These are phyloP conservation scores for Heteronetta atricapilla DNA, from an alignment of 2,113 vertebrate species.

Conservation along the genomic window DNA sequence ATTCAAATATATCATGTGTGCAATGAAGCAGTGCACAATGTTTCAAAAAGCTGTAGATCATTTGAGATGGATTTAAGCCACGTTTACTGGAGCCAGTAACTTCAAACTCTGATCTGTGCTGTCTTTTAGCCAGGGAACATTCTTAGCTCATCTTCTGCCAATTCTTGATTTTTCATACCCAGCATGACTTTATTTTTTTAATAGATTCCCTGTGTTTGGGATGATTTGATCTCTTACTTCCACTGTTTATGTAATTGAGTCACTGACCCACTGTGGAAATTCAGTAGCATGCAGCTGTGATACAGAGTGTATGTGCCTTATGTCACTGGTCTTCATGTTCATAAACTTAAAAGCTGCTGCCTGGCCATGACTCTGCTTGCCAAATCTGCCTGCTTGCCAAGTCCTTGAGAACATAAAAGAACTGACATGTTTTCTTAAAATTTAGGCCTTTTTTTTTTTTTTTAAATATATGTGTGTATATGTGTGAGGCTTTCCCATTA, in stretches of 20 bases:
- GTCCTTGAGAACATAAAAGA: background rate
- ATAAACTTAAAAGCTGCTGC: slow-evolving; percentile 39
- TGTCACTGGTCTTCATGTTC: slow-evolving; percentile 43
- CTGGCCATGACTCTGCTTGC: background rate
- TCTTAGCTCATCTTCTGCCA: background rate
- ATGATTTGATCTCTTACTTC: slow-evolving; percentile 10
- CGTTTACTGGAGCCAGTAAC: background rate
- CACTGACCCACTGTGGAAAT: slow-evolving; percentile 46
- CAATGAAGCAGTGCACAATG: background rate
- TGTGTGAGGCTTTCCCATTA: background rate
- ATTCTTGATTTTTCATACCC: background rate
- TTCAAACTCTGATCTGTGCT: background rate
- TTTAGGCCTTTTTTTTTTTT: background rate
- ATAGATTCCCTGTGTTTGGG: background rate
- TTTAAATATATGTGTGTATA: background rate
- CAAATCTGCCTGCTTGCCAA: slow-evolving; percentile 15
- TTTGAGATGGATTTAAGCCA: background rate
- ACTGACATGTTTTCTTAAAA: background rate
- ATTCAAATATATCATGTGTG: background rate
- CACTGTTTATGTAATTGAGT: slow-evolving; percentile 12
- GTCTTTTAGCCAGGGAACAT: background rate
- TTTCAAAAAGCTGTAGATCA: background rate
- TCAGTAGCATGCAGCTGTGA: slow-evolving; percentile 12
- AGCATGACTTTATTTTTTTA: background rate
- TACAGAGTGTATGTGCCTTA: background rate